Evolutionary conservation across 2,113 vertebrate species (phyloP).

Genomic region (Ptilonorhynchus violaceus): DNA sequence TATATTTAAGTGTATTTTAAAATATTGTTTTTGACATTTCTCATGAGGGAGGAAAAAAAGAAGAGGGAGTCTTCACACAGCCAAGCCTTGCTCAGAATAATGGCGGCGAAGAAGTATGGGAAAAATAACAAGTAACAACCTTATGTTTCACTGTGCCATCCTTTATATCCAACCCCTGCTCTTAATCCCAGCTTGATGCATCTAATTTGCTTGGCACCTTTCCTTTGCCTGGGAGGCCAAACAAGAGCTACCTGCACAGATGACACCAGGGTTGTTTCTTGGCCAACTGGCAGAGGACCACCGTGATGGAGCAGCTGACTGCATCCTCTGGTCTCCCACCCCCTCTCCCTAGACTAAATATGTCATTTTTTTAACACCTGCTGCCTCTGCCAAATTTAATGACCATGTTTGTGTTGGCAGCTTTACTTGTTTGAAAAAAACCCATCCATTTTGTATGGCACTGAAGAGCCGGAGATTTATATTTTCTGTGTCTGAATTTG

Average conservation of each 20-base stretch:
- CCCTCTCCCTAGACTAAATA: slow-evolving; percentile 65
- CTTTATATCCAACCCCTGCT: slow-evolving; percentile 35
- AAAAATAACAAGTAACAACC: slow-evolving; percentile 41
- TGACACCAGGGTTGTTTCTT: slow-evolving; percentile 70
- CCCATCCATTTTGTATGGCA: not conserved
- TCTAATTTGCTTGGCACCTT: slow-evolving; percentile 63
- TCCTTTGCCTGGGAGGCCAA: slow-evolving; percentile 69
- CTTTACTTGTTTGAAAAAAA: not conserved
- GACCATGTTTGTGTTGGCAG: slow-evolving; percentile 50
- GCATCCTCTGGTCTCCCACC: slow-evolving; percentile 59
- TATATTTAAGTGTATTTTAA: not conserved
- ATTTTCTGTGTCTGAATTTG: not conserved
- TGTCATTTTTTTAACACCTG: slow-evolving; percentile 66
- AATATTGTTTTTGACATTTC: not conserved
- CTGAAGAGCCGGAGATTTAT: not conserved
- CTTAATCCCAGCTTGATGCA: slow-evolving; percentile 48
- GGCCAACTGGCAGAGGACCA: slow-evolving; percentile 67
- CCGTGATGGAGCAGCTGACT: slow-evolving; percentile 66
- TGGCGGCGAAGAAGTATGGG: not conserved
- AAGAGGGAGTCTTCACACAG: not conserved
- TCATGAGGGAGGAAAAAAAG: not conserved
- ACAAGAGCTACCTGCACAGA: slow-evolving; percentile 71
- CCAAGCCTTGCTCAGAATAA: not conserved
- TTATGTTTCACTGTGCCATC: slow-evolving; percentile 43
- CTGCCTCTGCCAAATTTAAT: slow-evolving; percentile 62